Percentiles rank a stretch among this genome's conserved stretches.
phyloP scores from a whole-genome alignment of 2,113 vertebrate genomes.

The human region DNA sequence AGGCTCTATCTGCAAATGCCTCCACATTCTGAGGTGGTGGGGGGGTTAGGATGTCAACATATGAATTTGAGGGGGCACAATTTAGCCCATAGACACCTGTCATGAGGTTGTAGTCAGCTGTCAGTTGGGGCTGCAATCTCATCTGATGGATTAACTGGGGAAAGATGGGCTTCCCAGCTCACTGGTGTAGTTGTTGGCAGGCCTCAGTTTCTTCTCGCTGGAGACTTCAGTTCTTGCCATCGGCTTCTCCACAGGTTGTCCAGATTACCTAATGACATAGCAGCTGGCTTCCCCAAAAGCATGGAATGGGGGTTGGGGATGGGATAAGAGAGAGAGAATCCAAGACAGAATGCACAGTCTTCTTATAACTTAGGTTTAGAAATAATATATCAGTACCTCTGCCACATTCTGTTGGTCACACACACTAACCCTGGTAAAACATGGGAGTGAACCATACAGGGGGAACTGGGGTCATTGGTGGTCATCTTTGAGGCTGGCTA shows the following conservation, averaged over 20 bases:
- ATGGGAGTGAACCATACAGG: accelerated
- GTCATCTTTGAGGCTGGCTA: neutral
- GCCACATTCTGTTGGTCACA: neutral
- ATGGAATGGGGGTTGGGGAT: neutral
- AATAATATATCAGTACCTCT: neutral
- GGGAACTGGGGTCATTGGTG: neutral
- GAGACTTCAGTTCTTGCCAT: neutral
- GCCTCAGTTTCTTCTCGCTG: neutral
- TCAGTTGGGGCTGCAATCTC: neutral
- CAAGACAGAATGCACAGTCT: neutral
- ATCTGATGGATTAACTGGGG: neutral
- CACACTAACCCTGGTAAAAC: neutral
- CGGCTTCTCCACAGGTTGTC: neutral
- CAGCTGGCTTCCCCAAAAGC: neutral
- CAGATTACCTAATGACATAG: neutral
- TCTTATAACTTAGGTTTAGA: neutral
- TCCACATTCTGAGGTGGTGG: neutral
- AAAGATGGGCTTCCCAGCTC: neutral
- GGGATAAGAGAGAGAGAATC: neutral
- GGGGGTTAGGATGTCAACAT: neutral
- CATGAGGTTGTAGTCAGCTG: neutral
- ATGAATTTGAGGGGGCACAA: neutral
- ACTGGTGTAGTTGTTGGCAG: neutral
- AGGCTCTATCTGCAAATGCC: neutral
- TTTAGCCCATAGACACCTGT: neutral